Percentiles rank a stretch among this genome's conserved stretches.
Evolutionary conservation across 2,113 vertebrate genomes (phyloP).

Genomic region (Microtus pennsylvanicus): DNA sequence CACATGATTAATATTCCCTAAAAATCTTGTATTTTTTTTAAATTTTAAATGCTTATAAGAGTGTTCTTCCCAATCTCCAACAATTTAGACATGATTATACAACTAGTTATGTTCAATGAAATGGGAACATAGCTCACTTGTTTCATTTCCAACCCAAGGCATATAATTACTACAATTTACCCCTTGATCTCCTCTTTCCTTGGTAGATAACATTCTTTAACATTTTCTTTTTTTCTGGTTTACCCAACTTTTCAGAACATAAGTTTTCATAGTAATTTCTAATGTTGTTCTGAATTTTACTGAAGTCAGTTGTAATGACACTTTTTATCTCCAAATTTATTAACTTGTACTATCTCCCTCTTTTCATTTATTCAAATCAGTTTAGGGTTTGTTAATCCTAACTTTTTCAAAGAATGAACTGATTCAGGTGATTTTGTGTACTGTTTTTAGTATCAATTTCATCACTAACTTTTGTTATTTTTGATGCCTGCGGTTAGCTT

Average conservation of each 20-base stretch:
- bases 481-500: not conserved
- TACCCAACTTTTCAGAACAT: not conserved
- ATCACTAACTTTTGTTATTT: not conserved
- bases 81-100: not conserved
- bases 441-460: not conserved
- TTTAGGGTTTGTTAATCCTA: not conserved
- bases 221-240: not conserved
- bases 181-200: not conserved
- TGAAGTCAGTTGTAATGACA: not conserved
- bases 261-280: not conserved
- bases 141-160: not conserved
- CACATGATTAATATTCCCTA: not conserved
- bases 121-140: not conserved
- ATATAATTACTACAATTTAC: conserved; percentile 4
- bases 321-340: not conserved
- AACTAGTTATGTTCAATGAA: not conserved
- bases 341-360: not conserved
- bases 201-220: not conserved
- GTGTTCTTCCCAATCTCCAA: not conserved
- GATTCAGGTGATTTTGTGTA: not conserved
- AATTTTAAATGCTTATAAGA: not conserved
- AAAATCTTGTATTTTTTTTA: not conserved
- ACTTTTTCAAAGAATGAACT: not conserved
- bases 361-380: not conserved
- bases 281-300: not conserved